Conservation (phyloP, 2,113 vertebrate genomes). For the Fulmarus glacialis region DNA sequence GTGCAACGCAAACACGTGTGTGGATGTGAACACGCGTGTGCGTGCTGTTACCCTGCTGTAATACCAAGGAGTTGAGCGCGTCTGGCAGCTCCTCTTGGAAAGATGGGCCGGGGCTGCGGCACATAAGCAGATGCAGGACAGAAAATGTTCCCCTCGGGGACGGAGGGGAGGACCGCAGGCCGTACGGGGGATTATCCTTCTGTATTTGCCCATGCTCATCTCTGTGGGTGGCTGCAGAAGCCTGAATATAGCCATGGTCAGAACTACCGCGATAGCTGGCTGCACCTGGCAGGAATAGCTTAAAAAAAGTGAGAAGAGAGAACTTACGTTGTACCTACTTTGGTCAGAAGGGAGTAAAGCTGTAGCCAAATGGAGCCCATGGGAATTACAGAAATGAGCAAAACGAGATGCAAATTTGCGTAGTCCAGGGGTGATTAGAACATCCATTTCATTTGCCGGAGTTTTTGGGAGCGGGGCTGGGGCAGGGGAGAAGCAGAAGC, state of each 20-base stretch:
- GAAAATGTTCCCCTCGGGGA: fast-evolving
- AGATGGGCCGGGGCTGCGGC: neutral
- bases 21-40: fast-evolving
- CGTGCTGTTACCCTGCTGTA: fast-evolving
- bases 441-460: fast-evolving
- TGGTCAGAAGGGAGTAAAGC: neutral
- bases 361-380: fast-evolving
- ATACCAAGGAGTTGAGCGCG: fast-evolving
- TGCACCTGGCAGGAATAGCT: neutral
- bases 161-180: neutral
- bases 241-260: fast-evolving
- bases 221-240: neutral
- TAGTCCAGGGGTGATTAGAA: neutral
- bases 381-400: fast-evolving
- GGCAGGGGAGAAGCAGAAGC: too few species aligned
- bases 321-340: fast-evolving
- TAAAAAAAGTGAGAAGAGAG: neutral
- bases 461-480: neutral
- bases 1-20: fast-evolving
- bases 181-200: fast-evolving
- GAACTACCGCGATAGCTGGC: fast-evolving
- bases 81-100: neutral
- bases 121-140: fast-evolving
- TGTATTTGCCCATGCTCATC: fast-evolving
- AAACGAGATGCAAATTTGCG: neutral